Base-by-base conservation (phyloP, 1,140 invertebrate genomes). In the Aphis craccivora region DNA sequence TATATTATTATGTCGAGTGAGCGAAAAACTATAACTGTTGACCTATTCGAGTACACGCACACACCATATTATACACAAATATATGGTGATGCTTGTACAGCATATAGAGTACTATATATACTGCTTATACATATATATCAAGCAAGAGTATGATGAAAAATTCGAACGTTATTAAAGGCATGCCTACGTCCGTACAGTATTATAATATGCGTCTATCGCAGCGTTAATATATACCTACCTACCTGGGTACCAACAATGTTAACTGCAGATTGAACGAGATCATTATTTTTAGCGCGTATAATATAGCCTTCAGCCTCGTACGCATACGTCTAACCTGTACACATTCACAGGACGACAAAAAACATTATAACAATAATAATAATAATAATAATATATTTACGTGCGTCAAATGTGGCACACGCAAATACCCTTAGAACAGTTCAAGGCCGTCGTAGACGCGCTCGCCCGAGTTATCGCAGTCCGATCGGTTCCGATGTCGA, bases 381-480 rank as follows among this genome's bases (percentile, higher is more conserved):
- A 87, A 87, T 1, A 23, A 55, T 25, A 86, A 86, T 8, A 48
- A 48, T n/a, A 76, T 76, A 76, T 76, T 76, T n/a, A 25, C 87
- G 53, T 23, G 1, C 22, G 89, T 40, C 53, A 43, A 43, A 91
- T 91, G 40, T 91, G 45, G 67, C 25, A 83, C 90, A 83, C 40
- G 67, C 43, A n/a, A 91, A 48, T 91, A 83, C 43, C 67, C 90
- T 20, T 76, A 81, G 8, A 20, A 76, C 40, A 45, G 76, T 91
- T 91, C 90, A 91, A 91, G 90, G 90, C 25, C 60, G 67, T 67
- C 55, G 40, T 55, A 89, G 87, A 89, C 87, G 25, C 84, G 23
- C 30, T 87, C n/a, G 55, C 9, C 20, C 25, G 11, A 51, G 87
- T 53, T 89, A 89, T 89, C 87, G n/a, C n/a, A 35, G 20, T 5